Evolutionary conservation across 2,797 vertebrate species (phyloP).

Genomic region (Telmatherina bonti): DNA sequence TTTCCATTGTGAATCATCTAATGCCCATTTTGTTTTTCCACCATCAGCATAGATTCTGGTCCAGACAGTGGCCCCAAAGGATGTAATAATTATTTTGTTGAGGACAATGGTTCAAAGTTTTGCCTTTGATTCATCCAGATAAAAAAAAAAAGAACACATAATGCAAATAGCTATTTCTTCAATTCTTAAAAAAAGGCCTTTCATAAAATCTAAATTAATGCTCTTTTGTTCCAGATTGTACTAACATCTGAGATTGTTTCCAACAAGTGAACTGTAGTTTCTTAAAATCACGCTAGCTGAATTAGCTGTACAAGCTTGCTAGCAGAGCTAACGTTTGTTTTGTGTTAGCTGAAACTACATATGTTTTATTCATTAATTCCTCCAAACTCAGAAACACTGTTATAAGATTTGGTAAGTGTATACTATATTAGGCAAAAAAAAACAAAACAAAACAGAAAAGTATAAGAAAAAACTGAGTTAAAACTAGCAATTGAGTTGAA

Average conservation of each 20-base stretch:
- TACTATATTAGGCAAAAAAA: neutral
- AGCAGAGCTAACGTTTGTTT: neutral
- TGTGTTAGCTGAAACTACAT: neutral
- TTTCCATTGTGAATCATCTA: conserved; percentile 50
- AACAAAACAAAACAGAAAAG: neutral
- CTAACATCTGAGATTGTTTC: neutral
- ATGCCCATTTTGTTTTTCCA: conserved; percentile 56
- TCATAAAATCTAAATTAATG: neutral
- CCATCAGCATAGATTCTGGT: conserved; percentile 45
- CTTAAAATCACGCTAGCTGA: too few species aligned
- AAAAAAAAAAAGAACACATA: too few species aligned
- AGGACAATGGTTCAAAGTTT: conserved; percentile 47
- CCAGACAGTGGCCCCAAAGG: conserved; percentile 36
- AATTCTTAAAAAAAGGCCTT: neutral
- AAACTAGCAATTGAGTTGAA: neutral
- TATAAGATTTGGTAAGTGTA: neutral
- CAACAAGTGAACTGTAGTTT: neutral
- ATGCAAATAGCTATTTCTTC: neutral
- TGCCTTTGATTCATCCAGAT: too few species aligned
- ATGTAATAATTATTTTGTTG: conserved; percentile 47
- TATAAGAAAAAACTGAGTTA: neutral
- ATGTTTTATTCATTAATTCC: neutral
- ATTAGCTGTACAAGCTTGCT: too few species aligned
- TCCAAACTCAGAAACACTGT: neutral
- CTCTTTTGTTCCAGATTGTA: neutral